Percentiles rank a stretch among this genome's conserved stretches.
Conservation (phyloP, 1,140 invertebrate species). For the Brachionus manjavacas region DNA sequence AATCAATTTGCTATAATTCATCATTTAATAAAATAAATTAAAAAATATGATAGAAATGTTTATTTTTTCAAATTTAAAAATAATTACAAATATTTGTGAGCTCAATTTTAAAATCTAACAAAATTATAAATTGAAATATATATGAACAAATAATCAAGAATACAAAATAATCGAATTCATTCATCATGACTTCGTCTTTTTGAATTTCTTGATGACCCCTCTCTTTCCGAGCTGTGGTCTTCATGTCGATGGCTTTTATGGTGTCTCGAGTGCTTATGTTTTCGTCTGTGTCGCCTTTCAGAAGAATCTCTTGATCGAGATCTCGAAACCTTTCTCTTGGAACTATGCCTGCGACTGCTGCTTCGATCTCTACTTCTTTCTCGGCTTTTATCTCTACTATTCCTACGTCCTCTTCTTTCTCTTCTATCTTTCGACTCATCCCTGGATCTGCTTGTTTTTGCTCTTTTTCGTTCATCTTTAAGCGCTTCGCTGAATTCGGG, state of each 20-base stretch:
- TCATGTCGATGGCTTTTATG: slow-evolving; percentile 18
- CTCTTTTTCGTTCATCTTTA: slow-evolving; percentile 40
- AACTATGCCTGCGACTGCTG: not conserved
- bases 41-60: not conserved
- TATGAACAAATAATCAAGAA: not conserved
- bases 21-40: not conserved
- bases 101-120: not conserved
- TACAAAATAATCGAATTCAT: not conserved
- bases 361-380: not conserved
- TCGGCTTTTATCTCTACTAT: not conserved
- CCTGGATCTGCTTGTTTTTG: not conserved
- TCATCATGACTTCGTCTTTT: slow-evolving; percentile 15
- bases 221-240: not conserved
- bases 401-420: not conserved
- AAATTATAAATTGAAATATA: not conserved
- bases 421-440: not conserved
- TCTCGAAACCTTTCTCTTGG: not conserved
- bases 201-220: not conserved
- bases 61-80: not conserved
- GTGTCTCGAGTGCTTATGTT: not conserved
- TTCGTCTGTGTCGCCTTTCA: not conserved
- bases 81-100: not conserved
- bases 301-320: not conserved
- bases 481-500: not conserved
- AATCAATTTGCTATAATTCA: no score